Evolutionary conservation across 2,113 vertebrate genomes (phyloP), one percentile per base, ranked within the genome.

Genomic region (Indicator indicator): DNA sequence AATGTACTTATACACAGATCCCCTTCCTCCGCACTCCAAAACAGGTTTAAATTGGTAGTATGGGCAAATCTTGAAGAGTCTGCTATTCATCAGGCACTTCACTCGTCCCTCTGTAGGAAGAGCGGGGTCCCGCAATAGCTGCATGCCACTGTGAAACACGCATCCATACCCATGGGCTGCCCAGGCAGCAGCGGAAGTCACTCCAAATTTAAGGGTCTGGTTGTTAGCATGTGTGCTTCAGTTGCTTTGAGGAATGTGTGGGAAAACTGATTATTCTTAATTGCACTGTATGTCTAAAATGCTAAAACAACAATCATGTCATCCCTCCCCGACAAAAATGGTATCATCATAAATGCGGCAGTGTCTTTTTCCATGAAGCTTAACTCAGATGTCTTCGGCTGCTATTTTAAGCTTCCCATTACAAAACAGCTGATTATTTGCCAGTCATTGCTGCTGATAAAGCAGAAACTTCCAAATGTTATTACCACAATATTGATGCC

Each of bases 401-500:
- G 83, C 88, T 97, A 93, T 97, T 97, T 96, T 93, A 89, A 92
- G 82, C 82, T 94, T 86, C 87, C 62, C 78, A 50, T 81, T 85
- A 97, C 74, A 95, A 95, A 97, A 89, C 81, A 96, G 93, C 90
- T 94, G 95, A 96, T 93, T 93, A 95, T 93, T 95, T 95, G 93
- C 77, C 60, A 94, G 82, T 92, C 88, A 88, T 79, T 94, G 94
- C 75, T 95, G 97, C 97, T 97, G 94, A 97, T 97, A 97, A 97
- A 97, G 95, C 97, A 97, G 93, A 97, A 97, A 97, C 48, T 90
- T 94, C 55, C 91, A 94, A 97, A 95, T 88, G 85, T 95, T 96
- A 93, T 96, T 96, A 95, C 73, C 93, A 97, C 70, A 92, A 73
- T 83, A 94, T 24, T 84, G 95, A 96, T 93, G 97, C 94, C 95